Evolutionary conservation across 1,140 invertebrate genomes (phyloP).

Genomic region (Asobara japonica): DNA sequence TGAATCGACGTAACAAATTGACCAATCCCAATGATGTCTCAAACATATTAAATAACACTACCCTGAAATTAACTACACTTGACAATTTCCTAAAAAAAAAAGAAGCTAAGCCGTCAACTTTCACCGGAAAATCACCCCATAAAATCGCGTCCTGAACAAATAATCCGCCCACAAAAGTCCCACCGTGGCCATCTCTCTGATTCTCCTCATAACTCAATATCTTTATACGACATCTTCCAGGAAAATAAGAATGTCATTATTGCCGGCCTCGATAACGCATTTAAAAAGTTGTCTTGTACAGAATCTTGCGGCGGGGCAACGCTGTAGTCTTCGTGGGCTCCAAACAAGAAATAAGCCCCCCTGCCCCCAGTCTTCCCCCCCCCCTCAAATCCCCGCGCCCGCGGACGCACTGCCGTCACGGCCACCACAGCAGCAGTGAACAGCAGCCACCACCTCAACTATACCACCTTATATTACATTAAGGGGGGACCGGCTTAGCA

Average conservation of each 20-base stretch:
- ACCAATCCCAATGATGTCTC: too few species aligned
- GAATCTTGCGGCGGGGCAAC: background rate
- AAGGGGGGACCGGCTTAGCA: background rate
- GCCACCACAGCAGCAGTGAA: slow-evolving; percentile 9
- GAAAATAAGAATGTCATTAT: slow-evolving; percentile 15
- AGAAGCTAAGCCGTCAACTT: background rate
- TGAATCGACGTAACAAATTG: too few species aligned
- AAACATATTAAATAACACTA: too few species aligned
- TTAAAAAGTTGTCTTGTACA: slow-evolving; percentile 1
- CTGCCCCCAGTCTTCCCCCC: background rate
- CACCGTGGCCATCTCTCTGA: too few species aligned
- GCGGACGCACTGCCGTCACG: background rate
- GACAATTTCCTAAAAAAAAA: background rate
- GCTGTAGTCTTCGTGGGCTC: background rate
- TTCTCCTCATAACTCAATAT: background rate
- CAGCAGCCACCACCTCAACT: slow-evolving; percentile 14
- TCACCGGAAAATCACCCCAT: background rate
- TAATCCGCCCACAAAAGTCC: background rate
- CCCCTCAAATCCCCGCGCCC: background rate
- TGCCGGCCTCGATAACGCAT: background rate
- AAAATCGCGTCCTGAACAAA: background rate
- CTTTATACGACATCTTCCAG: background rate
- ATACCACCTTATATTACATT: slow-evolving; percentile 13
- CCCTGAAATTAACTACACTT: background rate
- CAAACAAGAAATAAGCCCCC: background rate